Base-by-base conservation (phyloP, 2,113 vertebrate genomes). In the Petroica traversi region DNA sequence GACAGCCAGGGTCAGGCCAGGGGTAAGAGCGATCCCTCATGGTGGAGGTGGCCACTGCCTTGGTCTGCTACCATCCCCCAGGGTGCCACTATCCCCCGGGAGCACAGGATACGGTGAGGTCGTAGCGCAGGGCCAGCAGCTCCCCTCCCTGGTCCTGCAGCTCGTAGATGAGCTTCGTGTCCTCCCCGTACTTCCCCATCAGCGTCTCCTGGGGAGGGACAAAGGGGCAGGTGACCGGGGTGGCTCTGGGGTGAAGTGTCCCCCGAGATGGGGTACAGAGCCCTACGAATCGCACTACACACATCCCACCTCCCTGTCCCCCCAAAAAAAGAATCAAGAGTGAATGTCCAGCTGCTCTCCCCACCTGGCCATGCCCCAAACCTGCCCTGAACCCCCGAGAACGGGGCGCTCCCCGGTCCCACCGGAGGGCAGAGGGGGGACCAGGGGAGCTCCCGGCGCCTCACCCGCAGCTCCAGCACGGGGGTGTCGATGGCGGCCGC, bases 91-190 rank as follows among this genome's bases (percentile, higher is more conserved):
- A 1, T 10, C 58, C 72, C 26, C 8, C 2, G 0, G 12, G 24
- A 5, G 33, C 4, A 11, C n/a, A 88, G 98, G 99, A 99, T 99
- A 99, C 99, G 1, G 99, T 99, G 67, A 99, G 99, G 97, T 99
- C 99, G 12, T 99, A 99, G 96, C 99, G 98, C 86, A 99, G 97
- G 28, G 99, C 99, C 92, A 99, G 97, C 91, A 99, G 97, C 96
- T 99, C 99, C 91, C 99, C 99, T n/a, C 99, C 99, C 77, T 99
- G 99, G 97, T 99, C 99, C 92, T 99, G 98, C 82, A 99, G 98
- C 85, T 99, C 98, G 4, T 99, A 99, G 91, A 99, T 99, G 80
- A 99, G 99, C 85, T 99, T 98, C 3, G 98, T 98, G 17, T 98
- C 98, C 76, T 99, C 99, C 28, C 99, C 99, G 1, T 99, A 99